phyloP scores from a whole-genome alignment of 2,797 vertebrate species.

The Tenualosa thibaudeaui region DNA sequence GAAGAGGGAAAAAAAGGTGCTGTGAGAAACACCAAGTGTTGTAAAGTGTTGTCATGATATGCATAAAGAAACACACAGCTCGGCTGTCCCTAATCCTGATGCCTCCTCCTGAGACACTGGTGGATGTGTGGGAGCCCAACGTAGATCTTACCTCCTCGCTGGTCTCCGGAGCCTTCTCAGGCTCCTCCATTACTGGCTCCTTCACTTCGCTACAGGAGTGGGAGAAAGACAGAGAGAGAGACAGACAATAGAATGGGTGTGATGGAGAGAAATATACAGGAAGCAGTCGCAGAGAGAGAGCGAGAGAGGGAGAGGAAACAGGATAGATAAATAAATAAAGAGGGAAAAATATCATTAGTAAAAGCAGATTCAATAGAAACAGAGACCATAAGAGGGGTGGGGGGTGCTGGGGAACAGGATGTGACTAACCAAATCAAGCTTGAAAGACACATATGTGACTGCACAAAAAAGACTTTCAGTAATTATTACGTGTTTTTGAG shows the following conservation, averaged over 20 bases:
- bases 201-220: conserved; percentile 62
- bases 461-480: conserved; percentile 16
- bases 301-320: background rate
- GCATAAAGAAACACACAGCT: background rate
- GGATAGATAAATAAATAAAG: background rate
- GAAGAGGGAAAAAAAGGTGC: background rate
- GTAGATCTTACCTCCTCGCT: conserved; percentile 74
- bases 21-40: conserved; percentile 9
- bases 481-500: background rate
- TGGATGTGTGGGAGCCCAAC: conserved; percentile 13
- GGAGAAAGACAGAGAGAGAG: background rate
- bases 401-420: background rate
- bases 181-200: conserved; percentile 64
- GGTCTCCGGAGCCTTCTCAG: conserved; percentile 67
- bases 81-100: background rate
- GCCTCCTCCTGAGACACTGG: conserved; percentile 25
- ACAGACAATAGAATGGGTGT: background rate
- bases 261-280: background rate
- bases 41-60: background rate
- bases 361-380: background rate
- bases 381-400: background rate
- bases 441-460: background rate
- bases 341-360: background rate
- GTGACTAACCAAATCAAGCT: conserved; percentile 8
- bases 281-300: background rate